phyloP scores from a whole-genome alignment of 2,113 vertebrate species.

The Saccopteryx bilineata region DNA sequence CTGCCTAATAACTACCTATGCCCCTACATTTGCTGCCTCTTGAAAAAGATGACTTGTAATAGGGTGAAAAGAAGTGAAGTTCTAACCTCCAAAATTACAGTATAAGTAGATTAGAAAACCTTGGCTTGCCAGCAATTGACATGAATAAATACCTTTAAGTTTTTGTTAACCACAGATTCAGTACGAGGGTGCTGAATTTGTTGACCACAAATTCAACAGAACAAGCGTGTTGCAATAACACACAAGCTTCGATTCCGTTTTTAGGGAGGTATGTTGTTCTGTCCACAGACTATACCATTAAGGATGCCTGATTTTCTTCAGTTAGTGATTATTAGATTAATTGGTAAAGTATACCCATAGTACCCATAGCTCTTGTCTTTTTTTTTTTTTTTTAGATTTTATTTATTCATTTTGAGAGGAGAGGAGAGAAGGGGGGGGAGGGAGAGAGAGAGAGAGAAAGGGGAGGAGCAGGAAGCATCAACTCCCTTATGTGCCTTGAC shows the following conservation, averaged over 20 bases:
- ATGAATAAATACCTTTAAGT: not conserved
- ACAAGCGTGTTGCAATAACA: not conserved
- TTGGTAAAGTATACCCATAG: not conserved
- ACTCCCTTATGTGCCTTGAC: too few relatives aligned
- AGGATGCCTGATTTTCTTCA: not conserved
- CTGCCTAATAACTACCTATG: not conserved
- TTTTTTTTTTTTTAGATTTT: too few relatives aligned
- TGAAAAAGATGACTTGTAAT: not conserved
- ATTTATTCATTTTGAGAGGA: too few relatives aligned
- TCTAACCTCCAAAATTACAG: not conserved
- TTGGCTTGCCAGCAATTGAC: not conserved
- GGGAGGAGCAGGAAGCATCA: too few relatives aligned
- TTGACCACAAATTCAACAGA: too few relatives aligned
- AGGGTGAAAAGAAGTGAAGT: not conserved
- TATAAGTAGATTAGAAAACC: not conserved
- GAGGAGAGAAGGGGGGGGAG: too few relatives aligned
- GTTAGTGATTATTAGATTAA: not conserved
- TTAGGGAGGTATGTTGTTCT: not conserved
- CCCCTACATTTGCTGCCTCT: not conserved
- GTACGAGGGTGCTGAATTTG: not conserved
- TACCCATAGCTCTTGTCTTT: not conserved
- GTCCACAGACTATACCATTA: too few relatives aligned
- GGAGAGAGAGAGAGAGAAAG: too few relatives aligned
- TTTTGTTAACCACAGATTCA: not conserved
- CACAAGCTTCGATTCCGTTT: not conserved